Percentiles rank a stretch among this genome's conserved stretches.
phyloP scores from a whole-genome alignment of 1,140 invertebrate genomes.

The Acyrthosiphon pisum region DNA sequence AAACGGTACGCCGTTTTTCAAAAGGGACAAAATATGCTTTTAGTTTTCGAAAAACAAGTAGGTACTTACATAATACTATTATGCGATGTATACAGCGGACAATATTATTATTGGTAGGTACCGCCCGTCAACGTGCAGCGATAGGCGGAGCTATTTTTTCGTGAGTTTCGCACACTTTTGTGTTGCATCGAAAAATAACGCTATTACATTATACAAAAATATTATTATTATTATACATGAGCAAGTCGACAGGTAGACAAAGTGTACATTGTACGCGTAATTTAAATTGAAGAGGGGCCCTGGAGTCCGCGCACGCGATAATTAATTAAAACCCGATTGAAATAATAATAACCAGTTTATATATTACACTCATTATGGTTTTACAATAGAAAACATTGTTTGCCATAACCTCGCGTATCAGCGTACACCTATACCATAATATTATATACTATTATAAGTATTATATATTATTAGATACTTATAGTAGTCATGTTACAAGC shows the following conservation, averaged over 20 bases:
- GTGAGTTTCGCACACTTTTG: background rate
- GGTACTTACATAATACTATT: too few relatives aligned
- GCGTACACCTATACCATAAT: background rate
- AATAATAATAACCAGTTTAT: slow-evolving; percentile 38
- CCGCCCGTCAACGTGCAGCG: background rate
- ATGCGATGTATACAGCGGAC: too few relatives aligned
- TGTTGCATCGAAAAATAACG: background rate
- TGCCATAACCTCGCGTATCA: background rate
- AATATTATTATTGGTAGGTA: background rate
- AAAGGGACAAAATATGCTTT: background rate
- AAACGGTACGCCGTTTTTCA: background rate
- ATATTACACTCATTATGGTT: slow-evolving; percentile 26
- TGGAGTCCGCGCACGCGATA: slow-evolving; percentile 11
- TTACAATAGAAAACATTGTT: slow-evolving; percentile 40
- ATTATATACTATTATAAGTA: background rate
- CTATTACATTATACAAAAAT: background rate
- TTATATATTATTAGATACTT: background rate
- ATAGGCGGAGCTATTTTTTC: background rate
- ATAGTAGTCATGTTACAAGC: background rate
- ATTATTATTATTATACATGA: background rate
- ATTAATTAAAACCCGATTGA: slow-evolving; percentile 43
- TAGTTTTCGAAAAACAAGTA: background rate
- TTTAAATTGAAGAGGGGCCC: slow-evolving; percentile 5
- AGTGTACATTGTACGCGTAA: background rate
- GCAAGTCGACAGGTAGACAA: background rate